These are phyloP conservation scores for Drosophila sp. DNA, from an alignment of 1,140 invertebrate species.

Conservation along the genomic window DNA sequence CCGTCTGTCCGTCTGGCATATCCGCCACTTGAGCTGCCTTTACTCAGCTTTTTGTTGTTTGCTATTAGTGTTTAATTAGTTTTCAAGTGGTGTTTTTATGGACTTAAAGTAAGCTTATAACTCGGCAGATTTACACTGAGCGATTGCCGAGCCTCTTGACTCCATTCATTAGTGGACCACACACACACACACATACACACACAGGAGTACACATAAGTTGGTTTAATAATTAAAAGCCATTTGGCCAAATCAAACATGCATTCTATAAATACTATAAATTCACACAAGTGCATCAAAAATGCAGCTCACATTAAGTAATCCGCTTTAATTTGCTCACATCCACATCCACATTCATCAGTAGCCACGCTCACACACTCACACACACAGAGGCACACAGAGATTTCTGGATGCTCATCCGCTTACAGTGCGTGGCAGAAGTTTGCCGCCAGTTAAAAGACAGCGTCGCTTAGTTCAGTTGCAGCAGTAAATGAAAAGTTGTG, in stretches of 20 bases:
- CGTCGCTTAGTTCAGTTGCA: conserved; percentile 44
- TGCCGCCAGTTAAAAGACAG: conserved; percentile 28
- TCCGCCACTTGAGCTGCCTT: conserved; percentile 49
- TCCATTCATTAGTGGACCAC: conserved; percentile 13
- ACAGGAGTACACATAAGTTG: conserved; percentile 3
- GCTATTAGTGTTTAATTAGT: conserved; percentile 85
- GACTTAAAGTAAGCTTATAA: conserved; percentile 65
- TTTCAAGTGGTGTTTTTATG: conserved; percentile 84
- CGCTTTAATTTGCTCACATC: conserved; percentile 53
- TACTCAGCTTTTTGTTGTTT: conserved; percentile 58
- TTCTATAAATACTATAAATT: conserved; percentile 22
- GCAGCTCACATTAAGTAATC: conserved; percentile 61
- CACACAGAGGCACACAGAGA: conserved; percentile 1
- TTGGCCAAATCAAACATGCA: conserved; percentile 51
- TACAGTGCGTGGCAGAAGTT: conserved; percentile 46
- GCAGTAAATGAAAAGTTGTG: conserved; percentile 53
- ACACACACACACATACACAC: too few species aligned
- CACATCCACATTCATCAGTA: not conserved
- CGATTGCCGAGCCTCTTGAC: conserved; percentile 11
- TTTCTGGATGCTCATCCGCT: conserved; percentile 1
- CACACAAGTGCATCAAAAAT: conserved; percentile 44
- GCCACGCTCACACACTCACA: not conserved
- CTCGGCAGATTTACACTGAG: conserved; percentile 41
- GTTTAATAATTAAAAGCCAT: conserved; percentile 71
- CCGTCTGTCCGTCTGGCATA: conserved; percentile 15